Percentiles rank a stretch among this genome's conserved stretches.
These are phyloP conservation scores for Kobus ellipsiprymnus DNA, from an alignment of 2,113 vertebrate genomes.

Conservation along the genomic window DNA sequence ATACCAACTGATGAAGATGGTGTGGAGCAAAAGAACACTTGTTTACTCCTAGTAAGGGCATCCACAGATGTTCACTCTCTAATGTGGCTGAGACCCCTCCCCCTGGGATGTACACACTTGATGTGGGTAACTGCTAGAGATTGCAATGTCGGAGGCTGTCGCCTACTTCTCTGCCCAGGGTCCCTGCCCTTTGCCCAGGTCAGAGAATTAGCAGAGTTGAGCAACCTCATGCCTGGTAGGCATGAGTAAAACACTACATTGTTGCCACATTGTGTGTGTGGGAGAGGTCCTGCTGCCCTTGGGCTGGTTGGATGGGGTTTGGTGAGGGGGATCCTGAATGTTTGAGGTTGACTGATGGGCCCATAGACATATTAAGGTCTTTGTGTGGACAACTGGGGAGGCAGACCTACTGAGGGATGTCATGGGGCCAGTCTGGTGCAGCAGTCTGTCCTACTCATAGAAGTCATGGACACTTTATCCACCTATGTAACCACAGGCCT, in stretches of 20 bases:
- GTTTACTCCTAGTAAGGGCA: not conserved
- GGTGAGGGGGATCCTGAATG: not conserved
- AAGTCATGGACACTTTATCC: not conserved
- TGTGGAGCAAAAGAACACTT: not conserved
- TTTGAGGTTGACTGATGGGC: not conserved
- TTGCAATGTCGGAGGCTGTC: not conserved
- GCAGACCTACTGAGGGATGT: not conserved
- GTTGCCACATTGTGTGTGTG: not conserved
- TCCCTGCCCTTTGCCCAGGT: not conserved
- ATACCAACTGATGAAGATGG: not conserved
- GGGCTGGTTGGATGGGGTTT: rapidly evolving
- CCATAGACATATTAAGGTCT: not conserved
- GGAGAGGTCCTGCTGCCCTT: not conserved
- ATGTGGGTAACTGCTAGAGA: not conserved
- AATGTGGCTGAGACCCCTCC: too few species aligned
- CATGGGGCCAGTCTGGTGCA: not conserved
- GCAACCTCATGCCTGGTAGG: not conserved
- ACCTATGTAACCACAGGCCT: not conserved
- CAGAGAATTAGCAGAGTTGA: not conserved
- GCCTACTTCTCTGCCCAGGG: not conserved
- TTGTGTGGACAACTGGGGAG: not conserved
- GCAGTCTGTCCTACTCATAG: not conserved
- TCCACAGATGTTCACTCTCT: not conserved
- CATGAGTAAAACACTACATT: too few species aligned
- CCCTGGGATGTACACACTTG: not conserved